Percentiles rank a stretch among this genome's conserved stretches.
These are phyloP conservation scores for Enteromius viviparus DNA, from an alignment of 2,797 vertebrate genomes.

Conservation along the genomic window DNA sequence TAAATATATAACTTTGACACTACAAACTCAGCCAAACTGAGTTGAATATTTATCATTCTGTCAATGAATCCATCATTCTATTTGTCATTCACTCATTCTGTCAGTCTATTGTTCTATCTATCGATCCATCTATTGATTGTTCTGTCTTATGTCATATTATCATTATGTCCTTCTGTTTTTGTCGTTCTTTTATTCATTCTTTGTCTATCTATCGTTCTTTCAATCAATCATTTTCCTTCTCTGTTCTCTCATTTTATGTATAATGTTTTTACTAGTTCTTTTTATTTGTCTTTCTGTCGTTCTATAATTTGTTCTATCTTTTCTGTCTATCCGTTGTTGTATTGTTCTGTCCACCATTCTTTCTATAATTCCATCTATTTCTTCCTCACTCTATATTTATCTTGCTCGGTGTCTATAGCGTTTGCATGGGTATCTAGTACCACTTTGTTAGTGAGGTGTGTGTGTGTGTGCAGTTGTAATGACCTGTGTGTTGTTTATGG, in stretches of 20 bases:
- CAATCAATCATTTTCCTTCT: not conserved
- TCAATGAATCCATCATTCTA: not conserved
- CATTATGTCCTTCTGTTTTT: not conserved
- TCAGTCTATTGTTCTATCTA: not conserved
- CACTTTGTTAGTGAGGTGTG: not conserved
- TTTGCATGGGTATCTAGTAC: constrained; percentile 18
- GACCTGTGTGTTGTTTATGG: constrained; percentile 53
- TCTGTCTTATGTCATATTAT: not conserved
- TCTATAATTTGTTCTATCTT: not conserved
- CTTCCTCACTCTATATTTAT: constrained; percentile 14
- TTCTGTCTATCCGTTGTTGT: not conserved
- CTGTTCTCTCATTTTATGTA: not conserved
- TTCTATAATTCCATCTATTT: not conserved
- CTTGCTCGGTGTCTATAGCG: constrained; percentile 3
- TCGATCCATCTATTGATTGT: not conserved
- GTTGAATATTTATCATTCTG: too few species aligned
- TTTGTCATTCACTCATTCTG: not conserved
- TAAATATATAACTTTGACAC: too few species aligned
- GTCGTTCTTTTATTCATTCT: too few species aligned
- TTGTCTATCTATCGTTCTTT: not conserved
- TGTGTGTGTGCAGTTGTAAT: constrained; percentile 27
- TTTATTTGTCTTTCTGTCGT: not conserved
- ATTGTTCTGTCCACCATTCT: not conserved
- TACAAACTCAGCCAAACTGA: too few species aligned
- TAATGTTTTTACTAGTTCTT: not conserved